These are phyloP conservation scores for Diploscapter pachys DNA, from an alignment of 1,140 invertebrate genomes.

Conservation along the genomic window DNA sequence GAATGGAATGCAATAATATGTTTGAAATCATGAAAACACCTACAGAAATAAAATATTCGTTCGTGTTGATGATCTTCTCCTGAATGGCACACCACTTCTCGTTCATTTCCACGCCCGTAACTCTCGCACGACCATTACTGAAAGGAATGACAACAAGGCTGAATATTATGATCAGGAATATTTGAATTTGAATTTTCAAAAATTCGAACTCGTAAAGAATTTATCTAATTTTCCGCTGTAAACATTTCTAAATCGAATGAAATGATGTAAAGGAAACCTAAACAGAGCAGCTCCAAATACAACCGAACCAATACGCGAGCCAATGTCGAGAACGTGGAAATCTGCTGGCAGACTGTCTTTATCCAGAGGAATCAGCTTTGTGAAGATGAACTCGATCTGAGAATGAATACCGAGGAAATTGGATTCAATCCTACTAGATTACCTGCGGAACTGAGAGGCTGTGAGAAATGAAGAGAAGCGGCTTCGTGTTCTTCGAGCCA, in stretches of 20 bases:
- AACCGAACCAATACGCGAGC: slow-evolving; percentile 71
- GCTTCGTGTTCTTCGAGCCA: slow-evolving; percentile 66
- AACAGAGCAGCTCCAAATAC: slow-evolving; percentile 67
- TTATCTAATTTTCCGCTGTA: neutral
- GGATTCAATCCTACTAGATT: slow-evolving; percentile 3
- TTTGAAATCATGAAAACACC: slow-evolving; percentile 59
- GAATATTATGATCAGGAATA: slow-evolving; percentile 57
- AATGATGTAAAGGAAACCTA: slow-evolving; percentile 5
- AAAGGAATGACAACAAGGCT: slow-evolving; percentile 67
- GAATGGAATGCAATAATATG: neutral
- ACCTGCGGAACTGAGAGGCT: slow-evolving; percentile 43
- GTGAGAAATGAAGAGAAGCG: slow-evolving; percentile 52
- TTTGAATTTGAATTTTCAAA: too few relatives aligned
- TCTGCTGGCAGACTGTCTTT: slow-evolving; percentile 60
- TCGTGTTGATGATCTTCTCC: slow-evolving; percentile 66
- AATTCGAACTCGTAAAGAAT: slow-evolving; percentile 40
- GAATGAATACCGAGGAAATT: slow-evolving; percentile 45
- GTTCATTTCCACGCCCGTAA: slow-evolving; percentile 73
- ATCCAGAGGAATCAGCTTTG: slow-evolving; percentile 65
- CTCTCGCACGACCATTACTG: slow-evolving; percentile 54
- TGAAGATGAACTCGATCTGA: slow-evolving; percentile 68
- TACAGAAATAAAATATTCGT: slow-evolving; percentile 65
- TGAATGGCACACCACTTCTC: slow-evolving; percentile 69
- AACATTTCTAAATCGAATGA: neutral
- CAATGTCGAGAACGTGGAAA: slow-evolving; percentile 70